Base-by-base conservation (phyloP, 2,113 vertebrate genomes). In the Saguinus midas region DNA sequence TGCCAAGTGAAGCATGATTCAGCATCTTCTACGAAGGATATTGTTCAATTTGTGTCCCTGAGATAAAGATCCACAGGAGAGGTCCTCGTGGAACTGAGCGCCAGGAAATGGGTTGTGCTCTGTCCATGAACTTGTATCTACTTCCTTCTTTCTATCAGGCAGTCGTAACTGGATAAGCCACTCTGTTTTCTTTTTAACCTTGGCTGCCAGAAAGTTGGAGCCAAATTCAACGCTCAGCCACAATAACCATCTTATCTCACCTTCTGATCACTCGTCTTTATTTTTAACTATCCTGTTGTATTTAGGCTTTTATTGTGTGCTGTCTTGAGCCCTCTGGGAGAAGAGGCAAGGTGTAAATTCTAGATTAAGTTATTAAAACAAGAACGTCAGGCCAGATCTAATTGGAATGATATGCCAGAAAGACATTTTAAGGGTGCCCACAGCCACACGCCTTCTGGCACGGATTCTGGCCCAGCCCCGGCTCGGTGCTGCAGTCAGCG, bases 301-400 rank as follows among this genome's bases (percentile, higher is more conserved):
- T 88, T 82, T 83, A 35, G 83, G 40, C 76, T 90, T 89, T 84
- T 72, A 29, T 52, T 75, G 27, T 70, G 52, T 75, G 66, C 81
- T 87, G 64, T 92, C 81, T 90, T 61, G 16, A 83, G 92, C 72
- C 95, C 40, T 95, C 43, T 37, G 72, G 84, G 87, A 96, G 50
- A 80, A 35, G 73, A 89, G 52, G 57, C 87, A 91, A 93, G 75
- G 80, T 94, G 70, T 80, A 85, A 87, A 66, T 84, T 96, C 82
- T 91, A 97, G 90, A 93, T 97, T 64, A 95, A 94, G 87, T 97
- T 90, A 96, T 95, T 95, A 92, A 96, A 94, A 91, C 83, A 87
- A 94, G 86, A 94, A 93, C 2, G 8, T 61, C 1, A 68, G 91
- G 73, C 3, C 3, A 92, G 79, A 86, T 95, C 96, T 91, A 82